These are phyloP conservation scores for Hemiprocne comata DNA, from an alignment of 2,113 vertebrate genomes.

Conservation along the genomic window DNA sequence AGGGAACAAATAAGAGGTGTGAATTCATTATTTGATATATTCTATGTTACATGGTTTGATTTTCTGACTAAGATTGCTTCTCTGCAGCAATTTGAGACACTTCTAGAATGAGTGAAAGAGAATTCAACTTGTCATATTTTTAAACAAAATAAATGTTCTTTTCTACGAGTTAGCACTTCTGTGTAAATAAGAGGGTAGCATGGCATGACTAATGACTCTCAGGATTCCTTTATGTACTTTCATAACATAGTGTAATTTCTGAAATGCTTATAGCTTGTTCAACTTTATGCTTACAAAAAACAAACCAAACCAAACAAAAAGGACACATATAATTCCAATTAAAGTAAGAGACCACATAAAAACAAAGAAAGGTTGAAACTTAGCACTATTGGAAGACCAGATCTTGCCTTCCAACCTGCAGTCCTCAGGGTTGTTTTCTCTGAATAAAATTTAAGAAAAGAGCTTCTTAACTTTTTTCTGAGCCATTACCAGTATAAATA, in stretches of 20 bases:
- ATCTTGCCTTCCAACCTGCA: neutral
- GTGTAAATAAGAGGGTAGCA: conserved; percentile 22
- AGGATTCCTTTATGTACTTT: conserved; percentile 1
- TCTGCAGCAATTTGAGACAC: neutral
- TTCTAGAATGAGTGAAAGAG: conserved; percentile 1
- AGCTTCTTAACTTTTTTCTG: neutral
- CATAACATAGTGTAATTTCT: neutral
- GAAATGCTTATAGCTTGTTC: neutral
- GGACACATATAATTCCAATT: neutral
- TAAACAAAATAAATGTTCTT: conserved; percentile 9
- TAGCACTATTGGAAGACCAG: neutral
- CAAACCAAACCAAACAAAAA: neutral
- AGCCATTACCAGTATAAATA: neutral
- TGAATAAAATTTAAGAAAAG: neutral
- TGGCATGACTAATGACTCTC: neutral
- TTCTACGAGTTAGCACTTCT: neutral
- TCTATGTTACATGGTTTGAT: neutral
- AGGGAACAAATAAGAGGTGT: neutral
- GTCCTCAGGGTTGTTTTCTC: neutral
- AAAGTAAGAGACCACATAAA: neutral
- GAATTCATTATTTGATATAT: conserved; percentile 43
- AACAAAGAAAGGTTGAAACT: neutral
- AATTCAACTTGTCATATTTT: conserved; percentile 21
- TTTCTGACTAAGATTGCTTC: neutral
- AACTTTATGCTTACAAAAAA: neutral